Evolutionary conservation across 2,888 invertebrate species (phyloP).

Genomic region (Ypsolopha sequella): DNA sequence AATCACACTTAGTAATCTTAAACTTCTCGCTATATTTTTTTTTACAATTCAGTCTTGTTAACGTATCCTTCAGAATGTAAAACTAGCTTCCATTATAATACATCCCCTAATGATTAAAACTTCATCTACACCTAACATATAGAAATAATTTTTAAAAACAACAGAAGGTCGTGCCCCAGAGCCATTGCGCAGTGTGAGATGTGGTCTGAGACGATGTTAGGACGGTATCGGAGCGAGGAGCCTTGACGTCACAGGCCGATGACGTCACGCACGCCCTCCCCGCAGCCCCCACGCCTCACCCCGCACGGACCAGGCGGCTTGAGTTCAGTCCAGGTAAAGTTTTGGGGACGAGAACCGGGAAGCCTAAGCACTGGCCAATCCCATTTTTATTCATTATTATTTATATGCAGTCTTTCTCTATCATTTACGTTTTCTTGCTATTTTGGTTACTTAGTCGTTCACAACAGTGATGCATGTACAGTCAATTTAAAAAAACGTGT

Average conservation of each 20-base stretch:
- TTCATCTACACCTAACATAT: too few relatives aligned
- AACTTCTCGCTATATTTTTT: too few relatives aligned
- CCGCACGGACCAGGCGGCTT: constrained; percentile 9
- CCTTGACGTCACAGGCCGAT: constrained; percentile 8
- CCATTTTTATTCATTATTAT: constrained; percentile 32
- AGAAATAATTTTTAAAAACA: constrained; percentile 54
- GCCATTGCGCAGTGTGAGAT: constrained; percentile 61
- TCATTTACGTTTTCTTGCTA: background rate
- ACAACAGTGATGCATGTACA: constrained; percentile 7
- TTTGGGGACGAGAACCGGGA: constrained; percentile 43
- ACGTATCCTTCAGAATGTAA: too few relatives aligned
- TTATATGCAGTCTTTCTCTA: background rate
- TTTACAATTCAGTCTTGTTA: too few relatives aligned
- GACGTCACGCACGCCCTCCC: constrained; percentile 17
- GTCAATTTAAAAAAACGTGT: constrained; percentile 1
- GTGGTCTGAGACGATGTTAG: constrained; percentile 65
- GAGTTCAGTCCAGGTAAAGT: constrained; percentile 57
- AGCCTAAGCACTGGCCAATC: constrained; percentile 46
- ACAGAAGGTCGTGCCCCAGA: constrained; percentile 65
- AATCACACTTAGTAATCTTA: too few relatives aligned
- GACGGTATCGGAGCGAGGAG: constrained; percentile 26
- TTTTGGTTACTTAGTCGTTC: background rate
- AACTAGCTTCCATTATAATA: too few relatives aligned
- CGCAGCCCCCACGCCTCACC: constrained; percentile 21
- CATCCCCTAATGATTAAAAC: too few relatives aligned